Conservation (phyloP, 2,797 vertebrate genomes). For the Thalassophryne amazonica region DNA sequence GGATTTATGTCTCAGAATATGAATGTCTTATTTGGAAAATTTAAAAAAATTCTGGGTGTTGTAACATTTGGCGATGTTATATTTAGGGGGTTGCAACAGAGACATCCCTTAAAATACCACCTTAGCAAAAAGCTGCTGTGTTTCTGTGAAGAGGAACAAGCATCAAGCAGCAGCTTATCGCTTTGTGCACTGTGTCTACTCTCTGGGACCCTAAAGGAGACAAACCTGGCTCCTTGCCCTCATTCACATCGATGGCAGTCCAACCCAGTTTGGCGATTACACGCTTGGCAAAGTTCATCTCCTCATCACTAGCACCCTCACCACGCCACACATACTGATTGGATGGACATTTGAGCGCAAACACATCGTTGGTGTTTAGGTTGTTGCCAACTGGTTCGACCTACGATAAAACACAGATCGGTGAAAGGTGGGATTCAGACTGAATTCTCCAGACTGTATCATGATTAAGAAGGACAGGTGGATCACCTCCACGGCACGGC, state of each 20-base stretch:
- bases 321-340: constrained; percentile 75
- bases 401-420: constrained; percentile 38
- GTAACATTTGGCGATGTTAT: no score
- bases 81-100: no score
- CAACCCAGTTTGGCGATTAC: constrained; percentile 72
- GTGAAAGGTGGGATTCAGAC: not conserved
- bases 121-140: not conserved
- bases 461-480: no score
- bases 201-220: not conserved
- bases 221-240: constrained; percentile 80
- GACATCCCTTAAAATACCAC: not conserved
- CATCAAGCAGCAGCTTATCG: not conserved
- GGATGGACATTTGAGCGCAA: constrained; percentile 71
- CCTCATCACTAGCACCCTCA: constrained; percentile 70
- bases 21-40: no score
- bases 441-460: no score
- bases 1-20: no score
- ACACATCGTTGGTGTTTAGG: constrained; percentile 82
- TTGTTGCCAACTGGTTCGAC: constrained; percentile 58
- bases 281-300: constrained; percentile 69
- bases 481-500: constrained; percentile 80
- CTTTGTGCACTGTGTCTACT: not conserved
- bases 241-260: constrained; percentile 56
- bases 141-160: not conserved
- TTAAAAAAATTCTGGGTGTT: no score